These are phyloP conservation scores for Gymnocypris eckloni DNA, from an alignment of 2,797 vertebrate genomes.

Conservation along the genomic window DNA sequence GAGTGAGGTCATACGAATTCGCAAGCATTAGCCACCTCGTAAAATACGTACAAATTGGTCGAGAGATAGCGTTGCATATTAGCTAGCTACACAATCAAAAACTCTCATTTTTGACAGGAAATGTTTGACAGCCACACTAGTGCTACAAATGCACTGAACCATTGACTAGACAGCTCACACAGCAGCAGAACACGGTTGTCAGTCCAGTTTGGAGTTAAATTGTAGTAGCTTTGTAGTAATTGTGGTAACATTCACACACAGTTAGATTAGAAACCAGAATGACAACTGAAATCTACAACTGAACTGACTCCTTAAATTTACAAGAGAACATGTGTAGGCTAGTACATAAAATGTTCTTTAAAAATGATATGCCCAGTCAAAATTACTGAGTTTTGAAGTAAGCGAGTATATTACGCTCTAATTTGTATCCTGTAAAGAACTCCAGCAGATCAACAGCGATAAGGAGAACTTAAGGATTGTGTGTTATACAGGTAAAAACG, in stretches of 20 bases:
- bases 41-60: background rate
- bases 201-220: background rate
- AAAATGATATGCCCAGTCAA: no score
- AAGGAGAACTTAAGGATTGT: slow-evolving; percentile 69
- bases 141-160: background rate
- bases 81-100: background rate
- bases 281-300: background rate
- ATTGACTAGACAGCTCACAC: background rate
- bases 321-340: background rate
- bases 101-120: background rate
- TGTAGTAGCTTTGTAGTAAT: no score
- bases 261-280: background rate
- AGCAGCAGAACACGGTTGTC: background rate
- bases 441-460: slow-evolving; percentile 73
- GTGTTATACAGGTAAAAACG: slow-evolving; percentile 69
- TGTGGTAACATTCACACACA: background rate
- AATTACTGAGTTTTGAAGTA: background rate
- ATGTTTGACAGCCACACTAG: background rate
- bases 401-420: slow-evolving; percentile 47
- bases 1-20: no score
- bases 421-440: slow-evolving; percentile 65
- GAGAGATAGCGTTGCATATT: no score
- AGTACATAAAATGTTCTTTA: no score
- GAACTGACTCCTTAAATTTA: background rate
- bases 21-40: background rate